Base-by-base conservation (phyloP, 2,797 vertebrate genomes). In the Acrossocheilus wenchowensis region DNA sequence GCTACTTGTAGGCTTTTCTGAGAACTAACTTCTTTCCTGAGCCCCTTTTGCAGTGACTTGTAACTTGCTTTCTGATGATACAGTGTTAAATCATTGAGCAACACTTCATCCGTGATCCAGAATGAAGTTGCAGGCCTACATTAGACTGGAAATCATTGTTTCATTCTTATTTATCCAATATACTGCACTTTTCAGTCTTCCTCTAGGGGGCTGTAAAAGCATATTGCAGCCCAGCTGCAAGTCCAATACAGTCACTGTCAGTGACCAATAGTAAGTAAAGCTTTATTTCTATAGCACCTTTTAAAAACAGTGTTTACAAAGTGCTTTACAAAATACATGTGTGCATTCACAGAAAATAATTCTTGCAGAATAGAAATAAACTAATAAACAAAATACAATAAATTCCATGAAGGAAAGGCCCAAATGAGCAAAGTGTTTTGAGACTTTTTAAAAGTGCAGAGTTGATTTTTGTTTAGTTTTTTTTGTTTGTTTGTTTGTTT, bases 81-180 rank as follows among this genome's bases (percentile, higher is more conserved):
- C 34, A n/a, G 5, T 52, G 50, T 15, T 11, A 41, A 36, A 60
- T 60, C 62, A 72, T 45, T 87, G 62, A 64, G 54, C 81, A 77
- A 45, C 11, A 79, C 62, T 75, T 78, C 43, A 82, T 75, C 84
- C 82, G 64, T 77, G 74, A 80, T 84, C 12, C 54, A 6, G 19
- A 45, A 45, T 45, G 12, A 52, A 68, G n/a, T 39, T 83, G 66
- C 45, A 45, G 26, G 52, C 17, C 57, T 74, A 81, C 78, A 57
- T 69, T 57, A 39, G 79, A 85, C 82, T 82, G 83, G 74, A 86
- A 89, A 83, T 72, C 60, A 83, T 86, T 85, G 82, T 43, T 62
- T 45, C 68, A 66, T 85, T 71, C 50, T 87, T 52, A 60, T 87
- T 75, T 78, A 64, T 48, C 26, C 36, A 43, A 17, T 36, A 85